Evolutionary conservation across 2,113 vertebrate genomes (phyloP), one percentile per base, ranked within the genome.

Genomic region (Ceyx melanurus): DNA sequence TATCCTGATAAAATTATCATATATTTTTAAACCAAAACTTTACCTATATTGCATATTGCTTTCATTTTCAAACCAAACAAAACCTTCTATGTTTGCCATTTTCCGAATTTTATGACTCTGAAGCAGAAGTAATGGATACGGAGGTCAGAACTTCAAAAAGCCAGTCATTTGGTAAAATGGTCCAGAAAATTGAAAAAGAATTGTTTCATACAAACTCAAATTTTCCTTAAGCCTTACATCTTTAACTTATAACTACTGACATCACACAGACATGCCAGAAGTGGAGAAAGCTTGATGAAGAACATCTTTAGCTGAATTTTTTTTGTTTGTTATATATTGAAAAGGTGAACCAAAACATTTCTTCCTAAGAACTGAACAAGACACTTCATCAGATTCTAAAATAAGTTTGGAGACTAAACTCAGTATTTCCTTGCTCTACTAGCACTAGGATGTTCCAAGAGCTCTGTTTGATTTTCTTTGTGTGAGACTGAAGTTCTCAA

Each of bases 371-470:
- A 45, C 23, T 82, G 68, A 72, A 60, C 16, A 67, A 46, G 40
- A 48, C 3, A 65, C 29, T 60, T 83, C 21, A 57, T 81, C 11
- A 79, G 11, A 29, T 79, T 75, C 57, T 57, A 58, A 71, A 56
- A 28, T 46, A 65, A 71, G 15, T 2, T 67, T 33, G 15, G 56
- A 83, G 21, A 54, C 14, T 48, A 66, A 91, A 79, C 26, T 54
- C 45, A 0, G 0, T 54, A 75, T 51, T 73, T 40, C 10, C 13
- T 23, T 33, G 13, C 31, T 29, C n/a, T 64, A 12, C 4, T 54
- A 25, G 8, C n/a, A 90, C 37, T 6, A 58, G 13, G 25, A 71
- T 43, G 9, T 53, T 86, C 28, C 42, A 29, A 22, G 22, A 80
- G 11, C 20, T 61, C 14, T 0, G 2, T 35, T 61, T 22, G 11